A percentile compares a stretch with the other conserved stretches of the same genome.
These are phyloP conservation scores for Heterodera schachtii DNA, from an alignment of 1,140 invertebrate genomes.

Conservation along the genomic window DNA sequence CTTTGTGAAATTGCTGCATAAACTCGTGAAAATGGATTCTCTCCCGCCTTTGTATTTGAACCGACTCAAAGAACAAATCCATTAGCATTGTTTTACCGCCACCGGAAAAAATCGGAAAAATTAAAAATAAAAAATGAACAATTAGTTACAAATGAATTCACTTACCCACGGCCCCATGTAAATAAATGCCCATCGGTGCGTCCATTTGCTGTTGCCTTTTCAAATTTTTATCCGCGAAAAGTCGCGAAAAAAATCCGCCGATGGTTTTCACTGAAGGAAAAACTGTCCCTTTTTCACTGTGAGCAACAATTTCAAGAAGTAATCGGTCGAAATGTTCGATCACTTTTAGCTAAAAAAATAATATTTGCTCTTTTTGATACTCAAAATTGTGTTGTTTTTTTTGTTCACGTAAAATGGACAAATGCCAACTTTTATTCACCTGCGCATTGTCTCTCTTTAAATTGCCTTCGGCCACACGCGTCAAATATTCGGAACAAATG, in stretches of 20 bases:
- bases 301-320: background rate
- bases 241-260: background rate
- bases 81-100: constrained; percentile 98
- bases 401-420: no score
- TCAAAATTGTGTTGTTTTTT: no score
- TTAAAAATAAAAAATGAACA: background rate
- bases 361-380: no score
- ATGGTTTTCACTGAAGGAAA: background rate
- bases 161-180: constrained; percentile 70
- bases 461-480: constrained; percentile 3
- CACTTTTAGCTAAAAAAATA: background rate
- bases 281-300: background rate
- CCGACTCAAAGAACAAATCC: constrained; percentile 90
- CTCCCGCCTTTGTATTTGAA: constrained; percentile 73
- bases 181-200: constrained; percentile 67
- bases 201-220: background rate
- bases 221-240: background rate
- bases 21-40: constrained; percentile 95
- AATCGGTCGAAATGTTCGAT: background rate
- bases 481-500: background rate
- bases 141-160: background rate
- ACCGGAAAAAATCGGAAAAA: constrained; percentile 71
- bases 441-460: constrained; percentile 14
- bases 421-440: background rate
- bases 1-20: constrained; percentile 90